phyloP scores from a whole-genome alignment of 2,113 vertebrate genomes.

The Steatornis caripensis region DNA sequence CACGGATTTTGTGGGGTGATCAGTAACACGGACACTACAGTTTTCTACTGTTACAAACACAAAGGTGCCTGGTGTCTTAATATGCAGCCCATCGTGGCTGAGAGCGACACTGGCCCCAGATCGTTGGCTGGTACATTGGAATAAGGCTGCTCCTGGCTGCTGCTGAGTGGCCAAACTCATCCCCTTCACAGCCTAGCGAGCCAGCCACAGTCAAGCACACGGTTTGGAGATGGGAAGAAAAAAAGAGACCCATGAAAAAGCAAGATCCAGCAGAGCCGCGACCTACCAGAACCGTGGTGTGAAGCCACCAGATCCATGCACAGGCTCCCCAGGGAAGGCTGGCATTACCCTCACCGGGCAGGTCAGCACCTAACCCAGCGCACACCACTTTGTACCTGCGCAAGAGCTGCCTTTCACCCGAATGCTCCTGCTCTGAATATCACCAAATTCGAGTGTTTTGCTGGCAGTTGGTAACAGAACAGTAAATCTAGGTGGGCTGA shows the following conservation, averaged over 20 bases:
- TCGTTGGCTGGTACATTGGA: neutral
- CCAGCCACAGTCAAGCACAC: accelerated
- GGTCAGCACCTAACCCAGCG: neutral
- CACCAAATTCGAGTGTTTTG: neutral
- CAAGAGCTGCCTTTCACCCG: accelerated
- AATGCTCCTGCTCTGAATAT: neutral
- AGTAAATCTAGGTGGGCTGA: neutral
- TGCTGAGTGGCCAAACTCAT: neutral
- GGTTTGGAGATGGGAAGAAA: neutral
- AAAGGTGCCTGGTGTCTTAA: neutral
- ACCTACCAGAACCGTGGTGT: accelerated
- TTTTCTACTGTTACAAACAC: neutral
- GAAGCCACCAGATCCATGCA: neutral
- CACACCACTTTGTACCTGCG: accelerated
- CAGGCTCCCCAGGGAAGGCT: accelerated
- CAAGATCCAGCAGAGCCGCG: neutral
- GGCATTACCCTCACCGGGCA: accelerated
- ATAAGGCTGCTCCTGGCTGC: neutral
- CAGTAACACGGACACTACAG: accelerated
- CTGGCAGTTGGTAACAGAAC: neutral
- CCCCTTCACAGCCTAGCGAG: neutral
- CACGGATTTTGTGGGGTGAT: neutral
- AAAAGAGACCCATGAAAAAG: neutral
- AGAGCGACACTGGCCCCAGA: neutral
- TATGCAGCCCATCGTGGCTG: accelerated